These are phyloP conservation scores for Eilema caniola DNA, from an alignment of 2,888 invertebrate genomes.

Conservation along the genomic window DNA sequence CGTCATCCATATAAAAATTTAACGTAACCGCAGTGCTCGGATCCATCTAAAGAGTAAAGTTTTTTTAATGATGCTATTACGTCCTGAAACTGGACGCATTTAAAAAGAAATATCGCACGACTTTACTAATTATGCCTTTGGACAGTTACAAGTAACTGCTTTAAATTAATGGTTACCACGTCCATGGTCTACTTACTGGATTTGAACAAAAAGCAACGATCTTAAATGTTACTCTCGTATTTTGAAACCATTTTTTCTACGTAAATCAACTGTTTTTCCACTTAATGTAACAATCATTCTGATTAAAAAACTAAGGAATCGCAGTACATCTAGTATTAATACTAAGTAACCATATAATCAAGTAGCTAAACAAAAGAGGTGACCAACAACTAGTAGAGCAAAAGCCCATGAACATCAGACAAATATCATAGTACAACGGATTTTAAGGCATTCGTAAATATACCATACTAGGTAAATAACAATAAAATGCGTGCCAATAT, in stretches of 20 bases:
- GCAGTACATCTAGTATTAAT: too few species aligned
- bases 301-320: too few species aligned
- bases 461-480: not conserved
- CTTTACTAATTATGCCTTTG: conserved; percentile 4
- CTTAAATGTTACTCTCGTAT: not conserved
- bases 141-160: conserved; percentile 4
- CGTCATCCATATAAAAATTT: conserved; percentile 9
- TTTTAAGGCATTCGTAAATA: too few species aligned
- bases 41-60: conserved; percentile 1
- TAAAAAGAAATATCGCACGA: not conserved
- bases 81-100: not conserved
- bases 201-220: not conserved
- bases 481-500: not conserved
- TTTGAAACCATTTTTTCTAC: not conserved
- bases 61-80: not conserved
- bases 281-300: too few species aligned
- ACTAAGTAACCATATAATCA: too few species aligned
- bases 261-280: too few species aligned
- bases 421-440: too few species aligned
- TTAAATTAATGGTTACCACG: not conserved
- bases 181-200: not conserved
- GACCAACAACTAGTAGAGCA: not conserved
- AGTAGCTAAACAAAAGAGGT: not conserved
- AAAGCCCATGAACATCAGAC: too few species aligned
- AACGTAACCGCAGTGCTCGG: not conserved